Percentiles rank a stretch among this genome's conserved stretches.
phyloP scores from a whole-genome alignment of 2,797 vertebrate genomes.

The Anguilla marmorata region DNA sequence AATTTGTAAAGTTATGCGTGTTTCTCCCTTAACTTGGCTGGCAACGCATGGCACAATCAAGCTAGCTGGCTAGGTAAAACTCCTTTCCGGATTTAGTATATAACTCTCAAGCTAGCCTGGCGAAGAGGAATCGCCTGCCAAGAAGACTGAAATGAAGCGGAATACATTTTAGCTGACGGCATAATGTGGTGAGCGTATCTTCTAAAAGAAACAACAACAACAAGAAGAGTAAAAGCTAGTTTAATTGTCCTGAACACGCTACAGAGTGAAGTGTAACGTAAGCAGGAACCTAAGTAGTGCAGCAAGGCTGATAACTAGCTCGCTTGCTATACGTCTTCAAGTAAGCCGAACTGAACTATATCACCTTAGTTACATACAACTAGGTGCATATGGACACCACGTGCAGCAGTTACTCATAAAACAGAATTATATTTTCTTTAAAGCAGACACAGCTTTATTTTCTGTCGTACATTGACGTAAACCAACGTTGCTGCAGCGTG shows the following conservation, averaged over 20 bases:
- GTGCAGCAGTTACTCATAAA: background rate
- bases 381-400: background rate
- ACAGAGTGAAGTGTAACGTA: background rate
- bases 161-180: background rate
- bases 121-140: background rate
- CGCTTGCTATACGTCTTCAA: background rate
- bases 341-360: background rate
- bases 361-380: slow-evolving; percentile 1
- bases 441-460: slow-evolving; percentile 10
- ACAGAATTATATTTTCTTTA: background rate
- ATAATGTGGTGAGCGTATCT: background rate
- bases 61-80: background rate
- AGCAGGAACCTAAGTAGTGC: background rate
- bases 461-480: slow-evolving; percentile 32
- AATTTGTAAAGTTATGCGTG: background rate
- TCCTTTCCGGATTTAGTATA: background rate
- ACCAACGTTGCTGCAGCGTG: slow-evolving; percentile 31
- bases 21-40: background rate
- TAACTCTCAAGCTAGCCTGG: background rate
- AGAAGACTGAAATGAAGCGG: background rate
- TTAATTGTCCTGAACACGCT: background rate
- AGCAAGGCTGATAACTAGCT: background rate
- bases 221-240: background rate
- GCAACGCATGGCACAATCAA: slow-evolving; percentile 8
- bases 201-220: background rate